phyloP scores from a whole-genome alignment of 2,888 invertebrate species.

The Liposcelis brunnea region DNA sequence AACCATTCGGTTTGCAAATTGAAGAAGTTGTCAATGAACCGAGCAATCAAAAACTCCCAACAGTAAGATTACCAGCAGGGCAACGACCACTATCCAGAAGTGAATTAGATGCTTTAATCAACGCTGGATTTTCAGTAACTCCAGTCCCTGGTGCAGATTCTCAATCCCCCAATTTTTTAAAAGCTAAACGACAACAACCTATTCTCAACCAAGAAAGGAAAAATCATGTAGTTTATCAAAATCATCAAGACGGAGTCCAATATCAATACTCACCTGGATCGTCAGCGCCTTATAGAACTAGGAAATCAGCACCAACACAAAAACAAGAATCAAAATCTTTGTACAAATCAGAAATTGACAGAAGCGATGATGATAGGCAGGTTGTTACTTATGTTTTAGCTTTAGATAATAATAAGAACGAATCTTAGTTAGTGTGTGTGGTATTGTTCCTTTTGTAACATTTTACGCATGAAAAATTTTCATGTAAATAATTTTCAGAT shows the following conservation, averaged over 20 bases:
- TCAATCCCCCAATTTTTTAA: not conserved
- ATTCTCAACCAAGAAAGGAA: not conserved
- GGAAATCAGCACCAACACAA: too few species aligned
- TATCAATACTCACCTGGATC: slow-evolving; percentile 5
- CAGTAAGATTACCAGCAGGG: not conserved
- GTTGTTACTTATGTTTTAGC: slow-evolving; percentile 5
- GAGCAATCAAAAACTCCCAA: not conserved
- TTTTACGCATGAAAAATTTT: too few species aligned
- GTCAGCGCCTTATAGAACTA: not conserved
- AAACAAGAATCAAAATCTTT: too few species aligned
- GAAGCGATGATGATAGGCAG: too few species aligned
- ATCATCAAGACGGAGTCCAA: slow-evolving; percentile 6
- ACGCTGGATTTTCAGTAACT: slow-evolving; percentile 1
- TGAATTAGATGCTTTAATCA: slow-evolving; percentile 1
- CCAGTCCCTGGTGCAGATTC: not conserved
- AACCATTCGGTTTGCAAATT: too few species aligned
- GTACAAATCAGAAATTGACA: too few species aligned
- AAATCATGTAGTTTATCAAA: slow-evolving; percentile 7
- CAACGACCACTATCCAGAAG: slow-evolving; percentile 1
- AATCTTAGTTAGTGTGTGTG: too few species aligned
- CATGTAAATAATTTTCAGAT: too few species aligned
- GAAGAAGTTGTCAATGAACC: not conserved
- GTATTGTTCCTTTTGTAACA: too few species aligned
- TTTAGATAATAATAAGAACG: too few species aligned
- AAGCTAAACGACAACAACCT: not conserved